phyloP scores from a whole-genome alignment of 1,140 invertebrate species.

The Lasioglossum albipes region DNA sequence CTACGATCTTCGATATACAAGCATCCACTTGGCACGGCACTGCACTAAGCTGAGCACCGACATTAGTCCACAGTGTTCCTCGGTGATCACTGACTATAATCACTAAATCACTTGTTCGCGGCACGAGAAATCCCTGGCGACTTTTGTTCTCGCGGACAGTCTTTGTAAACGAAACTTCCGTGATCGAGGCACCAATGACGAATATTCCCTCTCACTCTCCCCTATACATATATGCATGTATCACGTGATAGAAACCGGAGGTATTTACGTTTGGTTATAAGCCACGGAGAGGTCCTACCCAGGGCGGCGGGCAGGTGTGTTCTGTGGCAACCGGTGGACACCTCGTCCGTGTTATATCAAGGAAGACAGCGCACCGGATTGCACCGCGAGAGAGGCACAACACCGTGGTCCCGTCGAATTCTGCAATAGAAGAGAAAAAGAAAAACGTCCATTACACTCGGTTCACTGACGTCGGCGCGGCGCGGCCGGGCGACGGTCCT shows the following conservation, averaged over 20 bases:
- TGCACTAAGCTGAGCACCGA: constrained; percentile 50
- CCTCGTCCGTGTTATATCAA: constrained; percentile 31
- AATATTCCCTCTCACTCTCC: too few relatives aligned
- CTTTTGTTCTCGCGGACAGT: background rate
- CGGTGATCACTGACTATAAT: constrained; percentile 42
- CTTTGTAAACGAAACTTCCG: background rate
- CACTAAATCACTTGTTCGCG: constrained; percentile 33
- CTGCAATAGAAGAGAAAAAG: constrained; percentile 84
- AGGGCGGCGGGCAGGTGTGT: constrained; percentile 53
- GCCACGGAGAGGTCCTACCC: constrained; percentile 33
- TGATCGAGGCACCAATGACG: too few relatives aligned
- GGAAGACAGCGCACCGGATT: constrained; percentile 24
- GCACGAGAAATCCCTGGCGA: background rate
- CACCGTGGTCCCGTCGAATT: constrained; percentile 99
- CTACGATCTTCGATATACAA: background rate
- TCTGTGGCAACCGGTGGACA: constrained; percentile 44
- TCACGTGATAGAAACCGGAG: too few relatives aligned
- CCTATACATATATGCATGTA: too few relatives aligned
- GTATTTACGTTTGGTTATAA: too few relatives aligned
- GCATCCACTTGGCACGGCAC: constrained; percentile 57
- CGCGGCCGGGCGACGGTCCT: too few relatives aligned
- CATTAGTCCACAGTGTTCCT: constrained; percentile 48
- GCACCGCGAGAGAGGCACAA: constrained; percentile 92
- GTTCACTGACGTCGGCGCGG: background rate
- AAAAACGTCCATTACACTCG: constrained; percentile 12